phyloP scores from a whole-genome alignment of 2,888 invertebrate species.

The Pammene fasciana region DNA sequence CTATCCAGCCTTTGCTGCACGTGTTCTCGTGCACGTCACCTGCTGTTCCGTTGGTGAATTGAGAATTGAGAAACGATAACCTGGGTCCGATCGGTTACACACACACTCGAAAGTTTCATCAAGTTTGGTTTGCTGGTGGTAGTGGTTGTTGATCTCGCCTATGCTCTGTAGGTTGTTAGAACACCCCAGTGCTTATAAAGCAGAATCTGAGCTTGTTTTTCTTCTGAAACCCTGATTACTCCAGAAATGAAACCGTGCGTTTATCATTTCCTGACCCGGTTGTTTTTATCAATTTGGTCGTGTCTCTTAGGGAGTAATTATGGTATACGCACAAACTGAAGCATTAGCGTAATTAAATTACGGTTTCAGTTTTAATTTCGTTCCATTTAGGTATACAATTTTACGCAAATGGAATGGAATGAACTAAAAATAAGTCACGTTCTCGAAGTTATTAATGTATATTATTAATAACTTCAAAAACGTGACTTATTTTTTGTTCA shows the following conservation, averaged over 20 bases:
- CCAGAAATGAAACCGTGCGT: constrained; percentile 6
- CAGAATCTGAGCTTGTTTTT: constrained; percentile 9
- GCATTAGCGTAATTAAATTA: constrained; percentile 26
- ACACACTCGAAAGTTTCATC: too few species aligned
- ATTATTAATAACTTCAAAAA: not conserved
- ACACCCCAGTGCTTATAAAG: constrained; percentile 47
- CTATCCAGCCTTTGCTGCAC: too few species aligned
- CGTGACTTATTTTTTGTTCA: not conserved
- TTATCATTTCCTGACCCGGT: constrained; percentile 15
- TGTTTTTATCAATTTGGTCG: not conserved
- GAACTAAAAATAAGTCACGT: too few species aligned
- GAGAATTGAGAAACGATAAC: too few species aligned
- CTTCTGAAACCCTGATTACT: not conserved
- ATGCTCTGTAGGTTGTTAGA: not conserved
- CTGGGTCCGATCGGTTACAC: too few species aligned
- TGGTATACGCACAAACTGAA: constrained; percentile 1
- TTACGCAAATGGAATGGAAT: not conserved
- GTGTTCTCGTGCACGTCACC: too few species aligned
- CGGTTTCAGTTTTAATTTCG: not conserved
- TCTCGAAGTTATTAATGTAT: too few species aligned
- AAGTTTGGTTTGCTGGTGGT: too few species aligned
- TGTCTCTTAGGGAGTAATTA: constrained; percentile 12
- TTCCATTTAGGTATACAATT: not conserved
- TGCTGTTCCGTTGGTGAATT: too few species aligned
- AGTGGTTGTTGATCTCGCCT: not conserved